phyloP scores from a whole-genome alignment of 2,888 invertebrate genomes.

The Priocnemis perturbator region DNA sequence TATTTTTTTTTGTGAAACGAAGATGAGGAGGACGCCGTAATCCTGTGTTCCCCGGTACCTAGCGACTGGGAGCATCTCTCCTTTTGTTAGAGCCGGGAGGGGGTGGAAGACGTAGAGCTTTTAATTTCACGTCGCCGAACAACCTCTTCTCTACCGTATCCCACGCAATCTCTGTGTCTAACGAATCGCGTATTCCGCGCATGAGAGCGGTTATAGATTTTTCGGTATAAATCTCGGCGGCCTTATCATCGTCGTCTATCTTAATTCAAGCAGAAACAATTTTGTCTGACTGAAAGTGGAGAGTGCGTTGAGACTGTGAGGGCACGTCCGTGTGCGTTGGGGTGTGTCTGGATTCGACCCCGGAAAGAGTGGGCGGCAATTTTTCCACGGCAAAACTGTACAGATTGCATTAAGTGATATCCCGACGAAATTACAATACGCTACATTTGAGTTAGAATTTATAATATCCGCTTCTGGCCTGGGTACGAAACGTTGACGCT shows the following conservation, averaged over 20 bases:
- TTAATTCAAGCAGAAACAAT: conserved; percentile 48
- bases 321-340: too few species aligned
- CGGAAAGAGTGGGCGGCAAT: conserved; percentile 40
- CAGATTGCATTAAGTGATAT: conserved; percentile 72
- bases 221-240: conserved; percentile 18
- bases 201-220: conserved; percentile 35
- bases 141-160: conserved; percentile 5
- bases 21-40: conserved; percentile 55
- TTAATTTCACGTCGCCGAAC: conserved; percentile 55
- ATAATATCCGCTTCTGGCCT: conserved; percentile 64
- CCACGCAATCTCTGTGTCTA: not conserved
- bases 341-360: conserved; percentile 10
- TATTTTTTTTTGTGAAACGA: conserved; percentile 63
- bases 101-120: conserved; percentile 36
- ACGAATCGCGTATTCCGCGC: not conserved
- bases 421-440: conserved; percentile 70
- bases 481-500: conserved; percentile 53
- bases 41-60: conserved; percentile 59
- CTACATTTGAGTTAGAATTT: conserved; percentile 74
- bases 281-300: conserved; percentile 7
- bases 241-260: conserved; percentile 51
- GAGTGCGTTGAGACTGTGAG: not conserved
- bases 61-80: conserved; percentile 45
- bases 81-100: conserved; percentile 45
- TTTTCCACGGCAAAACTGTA: conserved; percentile 50